Evolutionary conservation across 2,113 vertebrate species (phyloP), one percentile per base, ranked within the genome.

Genomic region (Lepus europaeus): DNA sequence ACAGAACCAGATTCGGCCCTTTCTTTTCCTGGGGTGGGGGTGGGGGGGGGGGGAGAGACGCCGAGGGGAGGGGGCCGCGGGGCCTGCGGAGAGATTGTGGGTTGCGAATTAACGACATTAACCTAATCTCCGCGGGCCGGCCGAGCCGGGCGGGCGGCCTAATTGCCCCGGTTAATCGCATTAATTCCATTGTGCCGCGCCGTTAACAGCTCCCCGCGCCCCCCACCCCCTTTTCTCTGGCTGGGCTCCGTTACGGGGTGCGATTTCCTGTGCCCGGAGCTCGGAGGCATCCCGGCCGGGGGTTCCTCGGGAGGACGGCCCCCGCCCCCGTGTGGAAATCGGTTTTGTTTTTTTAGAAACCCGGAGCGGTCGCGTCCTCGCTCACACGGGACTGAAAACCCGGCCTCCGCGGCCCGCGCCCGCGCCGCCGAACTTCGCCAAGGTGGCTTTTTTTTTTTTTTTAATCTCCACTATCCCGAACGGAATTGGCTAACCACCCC

Each of bases 71-170:
- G 96, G 97, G 97, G 97, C 81, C 97, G 95, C 97, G 94, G 97
- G 96, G 98, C 97, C 98, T 95, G 98, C 98, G 96, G 97, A 97
- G 97, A 98, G 97, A 97, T 95, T 99, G 99, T 99, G 99, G 99
- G 99, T 99, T 99, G 98, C 98, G 98, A 98, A 99, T 99, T 99
- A 99, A 99, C 99, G 98, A 98, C 99, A 99, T 99, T 99, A 99
- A 98, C 98, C 98, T 99, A 99, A 99, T 99, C 98, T 98, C 90
- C 1, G 45, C 56, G 29, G 83, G 79, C 93, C 6, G 83, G 96
- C 97, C 88, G 98, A 96, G 96, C 96, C 95, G 95, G 96, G 96
- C 96, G 89, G 95, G 96, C 95, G 94, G 88, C 96, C 98, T 99
- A 98, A 99, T 99, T 99, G 98, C 97, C 88, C 95, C 74, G 93